Evolutionary conservation across 2,113 vertebrate species (phyloP), one percentile per base, ranked within the genome.

Genomic region (Limnothrissa miodon): DNA sequence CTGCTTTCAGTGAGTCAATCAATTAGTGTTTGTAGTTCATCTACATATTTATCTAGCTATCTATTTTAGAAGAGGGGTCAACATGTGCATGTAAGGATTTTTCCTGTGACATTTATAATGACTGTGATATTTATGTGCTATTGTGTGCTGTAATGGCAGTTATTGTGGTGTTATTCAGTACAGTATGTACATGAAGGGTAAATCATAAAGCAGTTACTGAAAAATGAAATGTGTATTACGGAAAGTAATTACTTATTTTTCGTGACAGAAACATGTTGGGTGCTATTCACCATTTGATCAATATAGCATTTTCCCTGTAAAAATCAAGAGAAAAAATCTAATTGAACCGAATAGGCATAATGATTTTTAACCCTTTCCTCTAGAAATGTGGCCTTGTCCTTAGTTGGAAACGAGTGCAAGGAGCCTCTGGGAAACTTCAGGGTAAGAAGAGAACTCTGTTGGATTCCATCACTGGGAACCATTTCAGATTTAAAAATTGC

Each of bases 331-430:
- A 4, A 42, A 42, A 42, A 6, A 42, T 42, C 42, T 42, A n/a
- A n/a, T n/a, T n/a, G n/a, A n/a, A n/a, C n/a, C n/a, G n/a, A n/a
- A n/a, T n/a, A 33, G 29, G 59, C 11, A 10, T 8, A 66, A 29
- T 7, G 59, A 62, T 29, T 29, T 11, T 70, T 13, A 70, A 10
- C 29, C 62, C 33, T 36, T 59, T 86, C 80, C 92, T 87, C 83
- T 90, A 93, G 98, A 99, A 99, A 97, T 99, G 98, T 92, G 98
- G 98, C 84, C 96, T 99, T 92, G 98, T 99, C 92, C 93, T 99
- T 87, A 99, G 98, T 89, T 99, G 98, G 98, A 99, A 99, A 90
- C 96, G 98, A 94, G 98, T 99, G 25, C 98, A 99, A 91, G 98
- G 98, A 78, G 98, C 98, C 86, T 99, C 98, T 90, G 98, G 98